Conservation (phyloP, 2,113 vertebrate genomes). For the Varanus salvator region DNA sequence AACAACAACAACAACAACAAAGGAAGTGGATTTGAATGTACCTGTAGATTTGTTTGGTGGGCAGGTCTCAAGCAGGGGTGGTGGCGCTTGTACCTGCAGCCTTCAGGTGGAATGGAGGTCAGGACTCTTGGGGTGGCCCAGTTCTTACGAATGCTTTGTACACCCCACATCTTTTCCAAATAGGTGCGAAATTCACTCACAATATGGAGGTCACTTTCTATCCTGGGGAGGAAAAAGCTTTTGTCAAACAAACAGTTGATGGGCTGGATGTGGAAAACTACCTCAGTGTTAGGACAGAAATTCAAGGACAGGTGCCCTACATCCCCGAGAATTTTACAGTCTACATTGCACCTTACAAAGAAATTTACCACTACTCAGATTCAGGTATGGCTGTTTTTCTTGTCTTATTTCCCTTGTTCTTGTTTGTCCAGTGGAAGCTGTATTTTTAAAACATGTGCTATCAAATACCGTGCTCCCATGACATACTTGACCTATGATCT, state of each 20-base stretch:
- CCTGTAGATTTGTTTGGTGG: no score
- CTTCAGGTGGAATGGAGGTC: no score
- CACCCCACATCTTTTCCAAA: neutral
- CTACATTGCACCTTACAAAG: slow-evolving; percentile 87
- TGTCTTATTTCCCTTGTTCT: neutral
- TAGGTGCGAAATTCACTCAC: slow-evolving; percentile 90
- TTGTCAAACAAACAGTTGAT: slow-evolving; percentile 83
- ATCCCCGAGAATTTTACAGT: slow-evolving; percentile 80
- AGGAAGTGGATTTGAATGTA: no score
- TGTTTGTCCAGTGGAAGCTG: neutral
- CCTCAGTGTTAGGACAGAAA: slow-evolving; percentile 82
- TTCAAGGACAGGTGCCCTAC: slow-evolving; percentile 86
- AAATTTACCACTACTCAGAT: slow-evolving; percentile 88
- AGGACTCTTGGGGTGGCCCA: neutral
- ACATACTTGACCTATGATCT: neutral
- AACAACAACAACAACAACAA: no score
- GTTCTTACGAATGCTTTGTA: neutral
- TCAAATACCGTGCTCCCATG: no score
- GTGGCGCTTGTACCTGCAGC: no score
- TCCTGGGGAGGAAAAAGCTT: slow-evolving; percentile 86
- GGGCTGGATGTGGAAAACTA: slow-evolving; percentile 90
- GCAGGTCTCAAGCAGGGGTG: no score
- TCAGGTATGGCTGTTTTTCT: slow-evolving; percentile 78
- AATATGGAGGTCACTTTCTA: slow-evolving; percentile 87
- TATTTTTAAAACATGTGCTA: neutral